Evolutionary conservation across 2,888 invertebrate genomes (phyloP), one percentile per base, ranked within the genome.

Genomic region (Ormyrus pomaceus): DNA sequence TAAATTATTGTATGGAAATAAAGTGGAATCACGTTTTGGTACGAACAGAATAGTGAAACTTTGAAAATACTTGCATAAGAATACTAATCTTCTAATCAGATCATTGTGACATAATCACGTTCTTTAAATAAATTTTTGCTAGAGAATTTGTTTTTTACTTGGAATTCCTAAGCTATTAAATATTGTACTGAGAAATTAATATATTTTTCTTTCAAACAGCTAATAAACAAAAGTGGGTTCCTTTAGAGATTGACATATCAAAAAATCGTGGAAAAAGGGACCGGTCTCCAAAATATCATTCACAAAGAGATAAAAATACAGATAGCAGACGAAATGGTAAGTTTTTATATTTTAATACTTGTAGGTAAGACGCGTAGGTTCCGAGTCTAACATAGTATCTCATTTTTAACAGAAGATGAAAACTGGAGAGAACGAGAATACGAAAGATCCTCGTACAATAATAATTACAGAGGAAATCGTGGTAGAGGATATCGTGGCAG

Each of bases 191-290:
- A 34, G 34, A 34, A 34, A 34, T 34, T 34, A 34, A 34, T 19
- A 50, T 58, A 8, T 53, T 64, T 74, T 5, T 48, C 9, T 65
- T 65, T 70, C 34, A 34, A 34, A 10, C 84, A 92, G 92, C 90
- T 46, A 91, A 91, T 66, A 93, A 93, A 87, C 96, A 96, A 91
- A 98, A 97, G 91, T 98, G 98, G 98, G 95, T 97, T 79, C 98
- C 97, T 0, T 92, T 98, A 80, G 96, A 96, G 86, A 96, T 98
- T 82, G 97, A 97, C 87, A 92, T 96, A 84, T 94, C 95, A 79
- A 95, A 95, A 85, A 93, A 93, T 66, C 91, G 94, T 82, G 93
- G 93, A 5, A 94, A 94, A 87, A 93, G 94, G 85, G 95, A 95
- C 68, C 93, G 94, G 79, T 91, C 92, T 80, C 92, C 92, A 64